Evolutionary conservation across 2,797 vertebrate species (phyloP).

Genomic region (Parotocinclus haroldoi): DNA sequence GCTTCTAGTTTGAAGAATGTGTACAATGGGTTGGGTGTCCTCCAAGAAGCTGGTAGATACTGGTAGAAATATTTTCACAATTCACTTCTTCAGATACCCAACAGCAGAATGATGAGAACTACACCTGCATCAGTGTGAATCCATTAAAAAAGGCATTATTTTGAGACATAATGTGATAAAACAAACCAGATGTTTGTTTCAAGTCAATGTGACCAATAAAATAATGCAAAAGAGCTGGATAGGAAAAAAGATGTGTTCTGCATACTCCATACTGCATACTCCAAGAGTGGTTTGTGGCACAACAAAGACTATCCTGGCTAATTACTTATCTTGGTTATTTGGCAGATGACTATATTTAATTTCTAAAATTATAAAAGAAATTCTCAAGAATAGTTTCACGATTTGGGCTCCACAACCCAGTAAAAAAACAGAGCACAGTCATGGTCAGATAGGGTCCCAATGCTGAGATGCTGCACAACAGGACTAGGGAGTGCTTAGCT

Average conservation of each 20-base stretch:
- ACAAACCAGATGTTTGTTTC: not conserved
- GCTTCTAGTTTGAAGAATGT: not conserved
- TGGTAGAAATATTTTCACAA: not conserved
- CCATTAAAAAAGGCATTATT: not conserved
- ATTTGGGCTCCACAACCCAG: not conserved
- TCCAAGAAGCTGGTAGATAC: too few relatives aligned
- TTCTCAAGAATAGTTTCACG: not conserved
- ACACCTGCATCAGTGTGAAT: too few relatives aligned
- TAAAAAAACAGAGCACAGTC: not conserved
- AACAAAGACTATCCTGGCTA: too few relatives aligned
- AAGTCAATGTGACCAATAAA: conserved; percentile 1
- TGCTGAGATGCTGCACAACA: not conserved
- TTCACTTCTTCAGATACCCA: too few relatives aligned
- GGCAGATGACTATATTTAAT: too few relatives aligned
- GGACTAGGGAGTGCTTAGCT: conserved; percentile 73
- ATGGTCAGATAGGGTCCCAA: conserved; percentile 1
- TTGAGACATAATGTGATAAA: not conserved
- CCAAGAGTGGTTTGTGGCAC: too few relatives aligned
- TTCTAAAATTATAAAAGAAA: too few relatives aligned
- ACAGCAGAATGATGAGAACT: too few relatives aligned
- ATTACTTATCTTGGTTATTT: too few relatives aligned
- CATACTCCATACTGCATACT: too few relatives aligned
- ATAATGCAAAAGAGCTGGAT: not conserved
- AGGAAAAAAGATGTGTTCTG: not conserved
- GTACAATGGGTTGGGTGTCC: not conserved